Percentiles rank a stretch among this genome's conserved stretches.
Evolutionary conservation across 1,140 invertebrate genomes (phyloP).

Genomic region (Proctacanthus coquilletti): DNA sequence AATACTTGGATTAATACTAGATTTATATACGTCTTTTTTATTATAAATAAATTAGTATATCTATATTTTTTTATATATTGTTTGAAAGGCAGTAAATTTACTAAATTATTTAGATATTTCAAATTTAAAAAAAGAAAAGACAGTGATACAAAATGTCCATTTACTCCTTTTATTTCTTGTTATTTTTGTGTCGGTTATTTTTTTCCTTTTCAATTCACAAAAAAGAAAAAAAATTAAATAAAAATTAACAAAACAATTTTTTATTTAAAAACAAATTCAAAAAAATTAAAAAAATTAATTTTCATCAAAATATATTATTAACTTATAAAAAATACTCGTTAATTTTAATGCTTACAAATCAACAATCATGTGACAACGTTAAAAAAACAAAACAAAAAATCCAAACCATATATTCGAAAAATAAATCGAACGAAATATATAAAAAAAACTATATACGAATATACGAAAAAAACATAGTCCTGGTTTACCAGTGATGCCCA

Average conservation of each 20-base stretch:
- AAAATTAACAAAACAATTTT: too few species aligned
- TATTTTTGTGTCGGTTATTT: too few species aligned
- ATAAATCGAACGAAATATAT: neutral
- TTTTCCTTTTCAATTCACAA: too few species aligned
- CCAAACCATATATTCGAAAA: neutral
- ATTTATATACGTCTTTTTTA: slow-evolving; percentile 5
- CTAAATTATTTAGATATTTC: too few species aligned
- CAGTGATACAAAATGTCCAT: too few species aligned
- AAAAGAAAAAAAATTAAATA: too few species aligned
- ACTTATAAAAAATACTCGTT: neutral
- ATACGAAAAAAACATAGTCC: slow-evolving; percentile 1
- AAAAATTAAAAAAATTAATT: neutral
- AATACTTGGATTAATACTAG: too few species aligned
- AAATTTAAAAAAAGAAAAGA: too few species aligned
- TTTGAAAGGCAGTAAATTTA: too few species aligned
- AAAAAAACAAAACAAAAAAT: slow-evolving; percentile 2
- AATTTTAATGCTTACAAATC: neutral
- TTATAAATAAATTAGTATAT: slow-evolving; percentile 1
- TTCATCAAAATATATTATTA: neutral
- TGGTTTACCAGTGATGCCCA: slow-evolving; percentile 8
- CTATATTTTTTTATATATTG: too few species aligned
- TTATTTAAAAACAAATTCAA: too few species aligned
- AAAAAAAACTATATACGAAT: neutral
- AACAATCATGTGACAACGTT: slow-evolving; percentile 1
- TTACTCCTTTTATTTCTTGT: too few species aligned